These are phyloP conservation scores for Leucoraja erinaceus DNA, from an alignment of 2,113 vertebrate genomes.

Conservation along the genomic window DNA sequence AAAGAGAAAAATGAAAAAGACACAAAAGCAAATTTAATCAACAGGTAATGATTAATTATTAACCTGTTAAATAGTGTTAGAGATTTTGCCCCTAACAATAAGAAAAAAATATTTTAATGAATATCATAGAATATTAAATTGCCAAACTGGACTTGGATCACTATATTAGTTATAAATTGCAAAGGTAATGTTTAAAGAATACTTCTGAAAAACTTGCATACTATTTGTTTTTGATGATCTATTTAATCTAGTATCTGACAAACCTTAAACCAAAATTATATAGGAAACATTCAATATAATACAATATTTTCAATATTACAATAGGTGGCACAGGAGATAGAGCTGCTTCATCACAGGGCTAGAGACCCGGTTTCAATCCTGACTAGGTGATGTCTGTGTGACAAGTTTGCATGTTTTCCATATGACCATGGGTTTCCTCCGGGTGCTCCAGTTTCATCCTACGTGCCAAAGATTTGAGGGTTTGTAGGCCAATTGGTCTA, in stretches of 20 bases:
- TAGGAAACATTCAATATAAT: not conserved
- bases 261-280: not conserved
- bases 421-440: too few species aligned
- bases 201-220: not conserved
- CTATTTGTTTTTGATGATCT: not conserved
- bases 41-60: not conserved
- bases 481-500: too few species aligned
- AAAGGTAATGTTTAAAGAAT: not conserved
- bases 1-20: slow-evolving; percentile 27
- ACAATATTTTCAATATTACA: not conserved
- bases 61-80: not conserved
- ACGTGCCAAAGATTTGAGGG: too few species aligned
- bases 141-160: not conserved
- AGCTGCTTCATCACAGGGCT: too few species aligned
- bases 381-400: too few species aligned
- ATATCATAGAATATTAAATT: slow-evolving; percentile 6
- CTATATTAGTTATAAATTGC: not conserved
- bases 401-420: too few species aligned
- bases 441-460: too few species aligned
- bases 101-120: not conserved
- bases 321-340: too few species aligned
- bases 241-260: not conserved
- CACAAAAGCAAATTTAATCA: slow-evolving; percentile 9
- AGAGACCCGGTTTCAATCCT: too few species aligned
- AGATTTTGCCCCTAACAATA: not conserved